These are phyloP conservation scores for Chloroceryle amazona DNA, from an alignment of 2,797 vertebrate genomes.

Conservation along the genomic window DNA sequence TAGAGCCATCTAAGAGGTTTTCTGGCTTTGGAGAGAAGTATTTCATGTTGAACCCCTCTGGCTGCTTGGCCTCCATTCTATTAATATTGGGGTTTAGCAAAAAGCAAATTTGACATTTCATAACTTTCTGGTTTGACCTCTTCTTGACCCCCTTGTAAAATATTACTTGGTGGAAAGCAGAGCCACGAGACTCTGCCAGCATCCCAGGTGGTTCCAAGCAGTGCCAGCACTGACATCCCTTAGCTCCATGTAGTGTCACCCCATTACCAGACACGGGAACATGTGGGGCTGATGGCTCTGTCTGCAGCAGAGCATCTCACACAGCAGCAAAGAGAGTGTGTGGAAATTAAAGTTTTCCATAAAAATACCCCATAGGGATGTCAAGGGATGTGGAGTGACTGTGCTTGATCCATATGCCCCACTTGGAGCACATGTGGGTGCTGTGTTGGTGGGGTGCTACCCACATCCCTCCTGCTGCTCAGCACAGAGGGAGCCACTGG, in stretches of 20 bases:
- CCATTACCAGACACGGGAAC: rapidly evolving
- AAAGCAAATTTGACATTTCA: not conserved
- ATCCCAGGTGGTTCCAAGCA: not conserved
- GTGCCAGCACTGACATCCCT: not conserved
- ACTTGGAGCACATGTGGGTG: not conserved
- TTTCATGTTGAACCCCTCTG: not conserved
- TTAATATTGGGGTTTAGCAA: not conserved
- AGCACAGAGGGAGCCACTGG: rapidly evolving
- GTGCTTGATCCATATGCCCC: rapidly evolving
- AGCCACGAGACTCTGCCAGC: not conserved
- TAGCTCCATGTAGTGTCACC: not conserved
- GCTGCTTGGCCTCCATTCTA: rapidly evolving
- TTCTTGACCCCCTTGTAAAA: not conserved
- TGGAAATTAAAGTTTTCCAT: rapidly evolving
- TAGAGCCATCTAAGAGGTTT: not conserved
- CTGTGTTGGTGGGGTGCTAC: not conserved
- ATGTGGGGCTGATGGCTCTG: not conserved
- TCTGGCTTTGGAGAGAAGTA: not conserved
- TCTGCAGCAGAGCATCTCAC: not conserved
- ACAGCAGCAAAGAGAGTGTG: rapidly evolving
- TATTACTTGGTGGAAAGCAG: not conserved
- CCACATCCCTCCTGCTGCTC: not conserved
- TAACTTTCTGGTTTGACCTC: not conserved
- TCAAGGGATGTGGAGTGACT: not conserved
- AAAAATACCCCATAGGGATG: rapidly evolving